Percentiles rank a stretch among this genome's conserved stretches.
phyloP scores from a whole-genome alignment of 2,888 invertebrate species.

The Mesorhabditis spiculigera region DNA sequence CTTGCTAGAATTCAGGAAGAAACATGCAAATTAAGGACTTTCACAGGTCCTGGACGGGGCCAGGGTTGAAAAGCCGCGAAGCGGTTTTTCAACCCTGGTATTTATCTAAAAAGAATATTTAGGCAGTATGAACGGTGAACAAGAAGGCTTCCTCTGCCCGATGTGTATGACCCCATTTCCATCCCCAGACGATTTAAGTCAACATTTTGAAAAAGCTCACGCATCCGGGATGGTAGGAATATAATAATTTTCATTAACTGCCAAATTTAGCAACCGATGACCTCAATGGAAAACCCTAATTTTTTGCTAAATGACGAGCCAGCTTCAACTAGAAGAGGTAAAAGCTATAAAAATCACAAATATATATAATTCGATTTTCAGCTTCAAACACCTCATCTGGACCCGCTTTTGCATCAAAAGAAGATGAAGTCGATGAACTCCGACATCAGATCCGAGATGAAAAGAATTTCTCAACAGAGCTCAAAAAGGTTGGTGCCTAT shows the following conservation, averaged over 20 bases:
- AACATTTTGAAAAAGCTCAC: slow-evolving; percentile 33
- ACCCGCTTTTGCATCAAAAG: slow-evolving; percentile 18
- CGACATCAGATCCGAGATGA: slow-evolving; percentile 40
- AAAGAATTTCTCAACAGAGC: slow-evolving; percentile 59
- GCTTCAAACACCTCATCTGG: slow-evolving; percentile 8
- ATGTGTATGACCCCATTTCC: slow-evolving; percentile 38
- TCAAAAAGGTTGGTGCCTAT: slow-evolving; percentile 43
- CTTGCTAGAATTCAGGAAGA: too few relatives aligned
- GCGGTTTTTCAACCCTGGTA: too few relatives aligned
- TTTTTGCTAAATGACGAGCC: not conserved
- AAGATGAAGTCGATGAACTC: slow-evolving; percentile 30
- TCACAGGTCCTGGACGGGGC: too few relatives aligned
- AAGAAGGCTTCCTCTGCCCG: slow-evolving; percentile 64
- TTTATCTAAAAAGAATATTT: not conserved
- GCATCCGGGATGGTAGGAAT: slow-evolving; percentile 15
- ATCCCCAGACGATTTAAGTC: slow-evolving; percentile 32
- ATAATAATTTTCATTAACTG: not conserved
- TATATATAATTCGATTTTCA: not conserved
- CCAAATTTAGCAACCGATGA: slow-evolving; percentile 3
- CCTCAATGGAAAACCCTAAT: slow-evolving; percentile 9
- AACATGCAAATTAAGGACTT: too few relatives aligned
- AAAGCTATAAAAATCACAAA: not conserved
- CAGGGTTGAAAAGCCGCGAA: too few relatives aligned
- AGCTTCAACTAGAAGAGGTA: not conserved
- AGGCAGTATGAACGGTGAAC: slow-evolving; percentile 24